Evolutionary conservation across 2,113 vertebrate species (phyloP), one percentile per base, ranked within the genome.

Genomic region (Felis catus): DNA sequence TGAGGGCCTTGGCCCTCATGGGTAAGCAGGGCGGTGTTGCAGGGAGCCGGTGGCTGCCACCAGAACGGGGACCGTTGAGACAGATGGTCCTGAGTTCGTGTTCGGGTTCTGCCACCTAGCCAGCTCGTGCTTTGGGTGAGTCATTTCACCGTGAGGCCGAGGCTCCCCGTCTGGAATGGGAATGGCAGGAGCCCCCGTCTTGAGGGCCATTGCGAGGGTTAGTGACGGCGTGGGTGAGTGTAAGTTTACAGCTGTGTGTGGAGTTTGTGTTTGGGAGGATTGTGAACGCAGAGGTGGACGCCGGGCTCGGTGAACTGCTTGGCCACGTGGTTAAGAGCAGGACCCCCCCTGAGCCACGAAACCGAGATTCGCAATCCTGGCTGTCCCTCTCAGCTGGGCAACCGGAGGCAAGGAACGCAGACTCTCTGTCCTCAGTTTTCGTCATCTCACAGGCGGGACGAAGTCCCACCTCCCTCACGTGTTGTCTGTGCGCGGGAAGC

Each of bases 391-490:
- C 2, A 29, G 73, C 39, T 21, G 29, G 58, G 66, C 27, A 27
- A 25, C 55, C 23, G 31, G 14, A 27, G 33, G 36, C 7, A 16
- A 73, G 87, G 19, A 29, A 16, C 31, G 48, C 29, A 15, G 13
- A 25, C 18, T 36, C 63, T 36, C 48, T 45, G 25, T 53, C 89
- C 23, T 51, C 41, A 4, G 51, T 19, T 36, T 29, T 19, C 48
- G 29, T 25, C 19, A 14, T 12, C 85, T 61, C 33, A 4, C 1
- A 3, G 16, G 4, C 53, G n/a, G 48, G 66, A 3, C 33, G 33
- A 10, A 29, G 4, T 25, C 7, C 0, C 45, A 39, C 11, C 1
- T 13, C 3, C 5, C 3, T n/a, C 13, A 1, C 0, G 0, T 48
- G 36, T 86, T 4, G 13, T 63, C 48, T 12, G 1, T 3, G 4